Percentiles rank a stretch among this genome's conserved stretches.
phyloP scores from a whole-genome alignment of 2,113 vertebrate genomes.

The Mesocricetus auratus region DNA sequence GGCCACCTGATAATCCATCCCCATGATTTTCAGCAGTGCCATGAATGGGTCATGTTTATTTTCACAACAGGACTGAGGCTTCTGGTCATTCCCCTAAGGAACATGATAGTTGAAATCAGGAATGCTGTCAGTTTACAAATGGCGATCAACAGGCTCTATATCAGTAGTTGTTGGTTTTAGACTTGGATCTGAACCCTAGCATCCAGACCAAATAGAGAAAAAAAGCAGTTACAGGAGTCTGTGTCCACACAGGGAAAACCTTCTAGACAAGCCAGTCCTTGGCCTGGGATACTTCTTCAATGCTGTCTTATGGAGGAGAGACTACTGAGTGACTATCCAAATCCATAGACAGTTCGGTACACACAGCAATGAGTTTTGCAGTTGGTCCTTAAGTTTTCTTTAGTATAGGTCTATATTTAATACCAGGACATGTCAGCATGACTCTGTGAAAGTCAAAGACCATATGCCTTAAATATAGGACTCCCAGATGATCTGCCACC shows the following conservation, averaged over 20 bases:
- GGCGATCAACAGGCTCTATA: neutral
- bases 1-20: neutral
- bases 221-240: neutral
- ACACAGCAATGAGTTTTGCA: neutral
- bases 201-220: neutral
- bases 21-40: neutral
- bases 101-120: neutral
- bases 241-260: neutral
- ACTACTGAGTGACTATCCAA: neutral
- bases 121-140: neutral
- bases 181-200: neutral
- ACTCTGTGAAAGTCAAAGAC: neutral
- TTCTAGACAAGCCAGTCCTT: neutral
- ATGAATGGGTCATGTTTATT: neutral
- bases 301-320: neutral
- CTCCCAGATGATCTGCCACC: neutral
- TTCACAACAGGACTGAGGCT: neutral
- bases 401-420: neutral
- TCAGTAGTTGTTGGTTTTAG: neutral
- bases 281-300: neutral
- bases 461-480: neutral
- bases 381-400: neutral
- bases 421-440: neutral
- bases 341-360: neutral
- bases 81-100: neutral